Percentiles rank a stretch among this genome's conserved stretches.
Evolutionary conservation across 2,797 vertebrate species (phyloP).

Genomic region (Carduelis carduelis): DNA sequence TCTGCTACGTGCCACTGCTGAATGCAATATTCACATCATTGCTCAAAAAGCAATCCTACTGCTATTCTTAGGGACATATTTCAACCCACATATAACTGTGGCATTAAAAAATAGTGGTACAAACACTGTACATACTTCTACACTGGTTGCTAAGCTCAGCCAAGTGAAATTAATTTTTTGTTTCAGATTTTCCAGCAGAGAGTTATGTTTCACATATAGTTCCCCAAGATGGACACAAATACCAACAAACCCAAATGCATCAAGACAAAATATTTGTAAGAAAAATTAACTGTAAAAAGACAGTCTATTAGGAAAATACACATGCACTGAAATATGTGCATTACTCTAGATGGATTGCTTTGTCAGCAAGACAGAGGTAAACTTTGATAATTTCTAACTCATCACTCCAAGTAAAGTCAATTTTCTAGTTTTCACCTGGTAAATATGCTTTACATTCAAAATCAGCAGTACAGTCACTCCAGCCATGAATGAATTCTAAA

Average conservation of each 20-base stretch:
- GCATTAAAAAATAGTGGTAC: background rate
- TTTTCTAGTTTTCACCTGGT: background rate
- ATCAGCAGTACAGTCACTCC: background rate
- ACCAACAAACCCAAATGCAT: background rate
- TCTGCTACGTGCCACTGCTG: background rate
- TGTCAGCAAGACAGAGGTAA: background rate
- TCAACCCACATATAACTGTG: background rate
- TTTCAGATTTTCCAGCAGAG: background rate
- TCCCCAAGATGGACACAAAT: background rate
- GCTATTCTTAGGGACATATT: background rate
- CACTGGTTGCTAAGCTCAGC: background rate
- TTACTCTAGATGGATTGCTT: background rate
- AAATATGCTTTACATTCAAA: background rate
- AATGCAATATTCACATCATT: background rate
- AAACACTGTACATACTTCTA: background rate
- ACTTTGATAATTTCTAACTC: background rate
- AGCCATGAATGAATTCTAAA: background rate
- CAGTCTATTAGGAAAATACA: background rate
- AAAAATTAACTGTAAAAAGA: background rate
- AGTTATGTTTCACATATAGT: background rate
- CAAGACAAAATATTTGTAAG: background rate
- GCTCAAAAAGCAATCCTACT: background rate
- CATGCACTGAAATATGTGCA: background rate
- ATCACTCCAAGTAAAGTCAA: background rate
- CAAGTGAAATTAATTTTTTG: background rate